A percentile compares a stretch with the other conserved stretches of the same genome.
These are phyloP conservation scores for Carduelis carduelis DNA, from an alignment of 2,797 vertebrate species.

Conservation along the genomic window DNA sequence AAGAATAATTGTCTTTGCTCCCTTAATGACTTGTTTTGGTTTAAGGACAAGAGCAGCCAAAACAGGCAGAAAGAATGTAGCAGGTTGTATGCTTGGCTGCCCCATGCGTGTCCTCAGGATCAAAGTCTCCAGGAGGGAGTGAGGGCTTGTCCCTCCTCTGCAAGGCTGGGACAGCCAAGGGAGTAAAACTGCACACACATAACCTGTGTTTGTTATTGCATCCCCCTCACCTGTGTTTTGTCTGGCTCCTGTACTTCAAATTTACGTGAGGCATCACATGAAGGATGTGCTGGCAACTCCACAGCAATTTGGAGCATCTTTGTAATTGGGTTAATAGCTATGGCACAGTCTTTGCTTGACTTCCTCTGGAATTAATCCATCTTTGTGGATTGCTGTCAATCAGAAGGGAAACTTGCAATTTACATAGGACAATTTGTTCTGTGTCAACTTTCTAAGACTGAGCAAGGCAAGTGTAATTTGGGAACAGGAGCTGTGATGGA, in stretches of 20 bases:
- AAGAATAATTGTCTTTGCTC: not conserved
- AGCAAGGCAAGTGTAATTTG: conserved; percentile 58
- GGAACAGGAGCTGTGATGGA: conserved; percentile 54
- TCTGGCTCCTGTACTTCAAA: not conserved
- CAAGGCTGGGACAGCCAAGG: not conserved
- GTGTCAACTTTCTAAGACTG: conserved; percentile 55
- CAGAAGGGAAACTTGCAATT: conserved; percentile 46
- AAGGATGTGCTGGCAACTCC: not conserved
- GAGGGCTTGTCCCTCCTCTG: not conserved
- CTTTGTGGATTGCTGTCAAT: conserved; percentile 58
- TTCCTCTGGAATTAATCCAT: conserved; percentile 61
- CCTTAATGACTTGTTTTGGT: not conserved
- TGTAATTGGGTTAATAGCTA: conserved; percentile 21
- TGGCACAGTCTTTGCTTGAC: conserved; percentile 6
- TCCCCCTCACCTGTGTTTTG: not conserved
- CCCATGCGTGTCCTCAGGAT: not conserved
- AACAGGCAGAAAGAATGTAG: not conserved
- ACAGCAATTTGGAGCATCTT: not conserved
- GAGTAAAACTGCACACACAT: not conserved
- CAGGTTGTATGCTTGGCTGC: not conserved
- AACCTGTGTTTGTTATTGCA: not conserved
- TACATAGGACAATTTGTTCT: conserved; percentile 66
- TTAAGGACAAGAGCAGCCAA: not conserved
- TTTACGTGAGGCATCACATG: fast-evolving
- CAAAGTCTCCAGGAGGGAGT: not conserved